Evolutionary conservation across 2,888 invertebrate species (phyloP), one percentile per base, ranked within the genome.

Genomic region (Chymomyza caudatula): DNA sequence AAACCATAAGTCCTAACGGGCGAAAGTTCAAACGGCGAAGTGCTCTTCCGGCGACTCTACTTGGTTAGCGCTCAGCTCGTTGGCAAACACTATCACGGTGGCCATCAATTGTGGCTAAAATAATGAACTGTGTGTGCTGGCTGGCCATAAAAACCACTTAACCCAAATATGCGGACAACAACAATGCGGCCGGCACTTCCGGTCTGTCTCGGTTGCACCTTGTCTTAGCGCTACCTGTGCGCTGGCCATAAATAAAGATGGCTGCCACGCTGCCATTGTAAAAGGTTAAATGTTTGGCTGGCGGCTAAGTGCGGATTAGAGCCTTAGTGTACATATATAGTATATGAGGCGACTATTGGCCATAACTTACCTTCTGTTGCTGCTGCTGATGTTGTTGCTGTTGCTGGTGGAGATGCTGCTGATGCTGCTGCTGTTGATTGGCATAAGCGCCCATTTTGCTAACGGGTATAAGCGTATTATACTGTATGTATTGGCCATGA

Each of bases 391-490:
- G 85, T 4, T 80, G 77, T 0, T 79, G 80, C 0, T 77, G 83
- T 2, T 83, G 84, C 0, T 77, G 87, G 13, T 85, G 85, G 8
- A 78, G 85, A 4, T 82, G 85, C 1, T 75, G 77, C 56, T 76
- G 77, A 8, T 80, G 86, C 5, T 84, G 86, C 4, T 78, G 87
- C 64, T 87, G 87, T 69, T 87, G 86, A 73, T 88, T 88, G 70
- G 87, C 83, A 76, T 87, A 88, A 69, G 85, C 87, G 69, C 87
- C 85, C 85, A 90, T 89, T 86, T 90, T 90, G 74, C 87, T 88
- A 71, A 88, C 88, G 60, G 90, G 90, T 79, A 90, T 89, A 74
- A 90, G 87, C 65, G 90, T 90, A 79, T 89, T 90, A 74, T 90
- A 90, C 67, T 89, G 89, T 67, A 90, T 88, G 70, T 90, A 90